These are phyloP conservation scores for Leucozona laternaria DNA, from an alignment of 2,888 invertebrate genomes.

Conservation along the genomic window DNA sequence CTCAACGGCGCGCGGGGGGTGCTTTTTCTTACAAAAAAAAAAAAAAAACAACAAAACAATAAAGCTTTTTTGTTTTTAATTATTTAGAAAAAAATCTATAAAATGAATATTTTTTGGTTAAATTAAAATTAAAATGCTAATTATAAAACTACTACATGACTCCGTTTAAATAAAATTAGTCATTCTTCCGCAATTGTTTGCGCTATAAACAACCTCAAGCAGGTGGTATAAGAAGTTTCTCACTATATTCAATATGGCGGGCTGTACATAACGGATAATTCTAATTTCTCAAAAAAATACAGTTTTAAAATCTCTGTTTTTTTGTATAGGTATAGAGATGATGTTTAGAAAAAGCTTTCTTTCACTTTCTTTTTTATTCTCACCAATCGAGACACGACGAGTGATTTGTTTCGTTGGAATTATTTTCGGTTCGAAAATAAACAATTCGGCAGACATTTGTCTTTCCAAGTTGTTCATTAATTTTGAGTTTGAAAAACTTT, in stretches of 20 bases:
- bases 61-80: constrained; percentile 20
- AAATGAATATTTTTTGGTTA: constrained; percentile 9
- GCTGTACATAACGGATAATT: constrained; percentile 7
- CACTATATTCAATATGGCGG: constrained; percentile 48
- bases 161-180: constrained; percentile 58
- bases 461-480: constrained; percentile 43
- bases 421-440: constrained; percentile 65
- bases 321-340: no score
- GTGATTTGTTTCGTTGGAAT: constrained; percentile 42
- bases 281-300: constrained; percentile 2
- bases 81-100: constrained; percentile 21
- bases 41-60: constrained; percentile 1
- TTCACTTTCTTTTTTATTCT: constrained; percentile 55
- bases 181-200: constrained; percentile 46
- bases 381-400: not conserved
- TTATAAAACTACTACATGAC: constrained; percentile 53
- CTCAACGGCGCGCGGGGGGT: constrained; percentile 23
- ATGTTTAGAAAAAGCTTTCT: constrained; percentile 56
- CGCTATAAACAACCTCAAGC: constrained; percentile 63
- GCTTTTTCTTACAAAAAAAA: constrained; percentile 19
- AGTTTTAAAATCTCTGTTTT: constrained; percentile 48
- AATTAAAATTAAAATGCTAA: constrained; percentile 54
- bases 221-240: constrained; percentile 69
- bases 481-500: constrained; percentile 35
- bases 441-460: constrained; percentile 34